Conservation (phyloP, 2,888 invertebrate genomes). For the Drosophila bunnanda region DNA sequence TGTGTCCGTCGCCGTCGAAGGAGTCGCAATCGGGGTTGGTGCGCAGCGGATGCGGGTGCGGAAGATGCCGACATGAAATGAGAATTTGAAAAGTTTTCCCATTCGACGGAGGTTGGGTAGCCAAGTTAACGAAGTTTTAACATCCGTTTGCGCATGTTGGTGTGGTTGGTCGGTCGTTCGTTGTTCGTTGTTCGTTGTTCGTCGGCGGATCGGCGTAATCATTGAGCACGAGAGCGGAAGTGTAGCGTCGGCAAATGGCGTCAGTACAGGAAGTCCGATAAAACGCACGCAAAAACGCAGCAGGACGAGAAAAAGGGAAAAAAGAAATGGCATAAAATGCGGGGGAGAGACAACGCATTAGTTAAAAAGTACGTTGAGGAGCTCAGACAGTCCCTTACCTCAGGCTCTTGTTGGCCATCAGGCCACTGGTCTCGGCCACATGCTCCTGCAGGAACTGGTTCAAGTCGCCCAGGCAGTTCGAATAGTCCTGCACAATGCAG, state of each 20-base stretch:
- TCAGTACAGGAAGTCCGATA: conserved; percentile 82
- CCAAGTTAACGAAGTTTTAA: conserved; percentile 82
- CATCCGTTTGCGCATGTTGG: conserved; percentile 75
- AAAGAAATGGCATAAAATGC: conserved; percentile 5
- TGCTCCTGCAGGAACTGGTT: conserved; percentile 93
- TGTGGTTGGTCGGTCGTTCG: conserved; percentile 48
- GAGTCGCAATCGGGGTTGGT: neutral
- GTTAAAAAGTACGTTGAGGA: conserved; percentile 3
- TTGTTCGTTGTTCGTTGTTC: conserved; percentile 25
- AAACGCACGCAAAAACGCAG: conserved; percentile 67
- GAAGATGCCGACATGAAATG: conserved; percentile 70
- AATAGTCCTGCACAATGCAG: conserved; percentile 90
- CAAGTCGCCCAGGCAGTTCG: conserved; percentile 89
- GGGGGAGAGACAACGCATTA: conserved; percentile 11
- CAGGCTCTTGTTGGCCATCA: conserved; percentile 86
- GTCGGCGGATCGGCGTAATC: conserved; percentile 70
- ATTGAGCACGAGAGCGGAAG: conserved; percentile 82
- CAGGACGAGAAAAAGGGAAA: conserved; percentile 41
- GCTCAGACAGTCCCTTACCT: conserved; percentile 86
- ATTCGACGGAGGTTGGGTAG: conserved; percentile 49
- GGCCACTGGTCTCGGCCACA: conserved; percentile 89
- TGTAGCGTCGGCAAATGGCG: conserved; percentile 79
- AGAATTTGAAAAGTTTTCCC: conserved; percentile 72
- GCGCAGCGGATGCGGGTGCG: conserved; percentile 60
- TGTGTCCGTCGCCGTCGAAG: conserved; percentile 74